Conservation (phyloP, 1,140 invertebrate species). For the Trachelipus rathkii region DNA sequence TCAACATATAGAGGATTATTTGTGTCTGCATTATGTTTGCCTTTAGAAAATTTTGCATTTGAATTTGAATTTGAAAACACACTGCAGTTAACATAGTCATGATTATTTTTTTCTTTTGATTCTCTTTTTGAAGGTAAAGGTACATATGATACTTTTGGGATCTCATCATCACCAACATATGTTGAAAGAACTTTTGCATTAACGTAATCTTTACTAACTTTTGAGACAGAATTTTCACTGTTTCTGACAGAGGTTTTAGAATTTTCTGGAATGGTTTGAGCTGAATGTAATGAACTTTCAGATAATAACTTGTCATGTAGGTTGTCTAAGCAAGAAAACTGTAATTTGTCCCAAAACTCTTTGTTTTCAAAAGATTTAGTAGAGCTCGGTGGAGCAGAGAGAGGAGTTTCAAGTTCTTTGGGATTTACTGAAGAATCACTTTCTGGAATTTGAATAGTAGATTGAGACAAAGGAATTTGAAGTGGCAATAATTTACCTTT, state of each 20-base stretch:
- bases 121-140: conserved; percentile 39
- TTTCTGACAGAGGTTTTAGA: background rate
- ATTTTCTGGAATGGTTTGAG: background rate
- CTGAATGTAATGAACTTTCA: background rate
- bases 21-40: conserved; percentile 22
- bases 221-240: background rate
- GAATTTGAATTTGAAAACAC: conserved; percentile 4
- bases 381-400: background rate
- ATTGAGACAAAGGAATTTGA: conserved; percentile 26
- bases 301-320: background rate
- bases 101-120: conserved; percentile 28
- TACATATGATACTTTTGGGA: conserved; percentile 32
- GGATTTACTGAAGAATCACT: background rate
- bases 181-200: conserved; percentile 38
- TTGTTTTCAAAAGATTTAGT: background rate
- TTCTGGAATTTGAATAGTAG: background rate
- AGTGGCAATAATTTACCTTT: conserved; percentile 28
- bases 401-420: conserved; percentile 3
- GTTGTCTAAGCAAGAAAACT: background rate
- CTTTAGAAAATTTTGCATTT: conserved; percentile 18
- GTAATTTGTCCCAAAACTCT: background rate
- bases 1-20: conserved; percentile 23
- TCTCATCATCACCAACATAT: conserved; percentile 30
- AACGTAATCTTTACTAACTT: conserved; percentile 34
- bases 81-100: conserved; percentile 41